Base-by-base conservation (phyloP, 2,888 invertebrate species). In the Pristionchus japonicus region DNA sequence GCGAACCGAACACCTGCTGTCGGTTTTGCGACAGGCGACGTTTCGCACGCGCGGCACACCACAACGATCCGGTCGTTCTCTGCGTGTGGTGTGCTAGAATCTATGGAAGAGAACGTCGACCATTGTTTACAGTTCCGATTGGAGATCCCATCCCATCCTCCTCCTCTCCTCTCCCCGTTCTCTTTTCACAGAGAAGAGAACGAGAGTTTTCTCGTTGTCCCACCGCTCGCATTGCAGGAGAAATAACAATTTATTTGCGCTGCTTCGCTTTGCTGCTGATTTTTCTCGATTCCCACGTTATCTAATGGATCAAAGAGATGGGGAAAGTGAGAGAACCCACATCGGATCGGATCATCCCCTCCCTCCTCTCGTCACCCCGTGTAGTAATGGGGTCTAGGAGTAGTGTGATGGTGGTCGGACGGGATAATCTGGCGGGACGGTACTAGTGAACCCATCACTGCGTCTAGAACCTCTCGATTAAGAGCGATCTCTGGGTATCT, bases 101-200 rank as follows among this genome's bases (percentile, higher is more conserved):
- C 40, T 70, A 70, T 43, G 43, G 47, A 77, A 74, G 74, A 74
- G 74, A 74, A 74, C 74, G 74, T 37, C 37, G 74, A 34, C 27
- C 77, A 43, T 43, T 77, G 77, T 77, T 77, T 43, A 77, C 77
- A 43, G 77, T 77, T 77, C 77, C 47, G 77, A 77, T 77, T 77
- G 77, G 43, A n/a, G n/a, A 47, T 43, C 77, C 77, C 77, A 43
- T n/a, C 77, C 77, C n/a, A n/a, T n/a, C 77, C n/a, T 43, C 77
- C n/a, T 77, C 27, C 31, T 27, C 77, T 43, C 3, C 34, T 70
- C 77, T n/a, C n/a, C n/a, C n/a, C 77, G 77, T 77, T 77, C 77
- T 77, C 77, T 77, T 77, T 43, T 77, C 43, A 47, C 43, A 27
- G 77, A 40, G 43, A 40, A 23, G n/a, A 47, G 40, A 77, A 47